Evolutionary conservation across 2,113 vertebrate species (phyloP), one percentile per base, ranked within the genome.

Genomic region (pig (Sus scrofa)): DNA sequence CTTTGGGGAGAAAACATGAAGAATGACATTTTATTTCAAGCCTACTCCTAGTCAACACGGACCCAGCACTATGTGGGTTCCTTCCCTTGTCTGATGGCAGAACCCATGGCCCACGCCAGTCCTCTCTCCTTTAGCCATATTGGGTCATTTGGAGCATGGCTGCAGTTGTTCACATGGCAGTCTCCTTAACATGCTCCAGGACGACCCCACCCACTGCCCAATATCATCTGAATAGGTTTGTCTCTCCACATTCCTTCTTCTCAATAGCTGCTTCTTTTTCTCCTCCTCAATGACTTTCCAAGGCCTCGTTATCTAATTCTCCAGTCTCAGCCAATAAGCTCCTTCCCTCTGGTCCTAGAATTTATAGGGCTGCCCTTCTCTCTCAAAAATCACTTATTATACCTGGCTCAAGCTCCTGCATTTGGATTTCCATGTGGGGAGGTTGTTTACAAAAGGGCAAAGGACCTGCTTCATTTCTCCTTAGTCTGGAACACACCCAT

Each of bases 1-100:
- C 99, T 98, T 99, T 99, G 2, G 99, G 99, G 98, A 99, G 98
- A 93, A 99, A 99, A 98, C 99, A 99, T 65, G 60, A 62, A 56
- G 30, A 27, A 22, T 62, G 37, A 39, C 13, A 7, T 74, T 85
- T 65, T 50, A 67, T 62, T 60, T 84, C 44, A 71, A 84, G 27
- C n/a, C 93, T 83, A 67, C 22, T 9, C 22, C 27, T 58, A n/a
- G 34, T 73, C 34, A 68, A 30, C 70, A 50, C 16, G 30, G 75
- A 58, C 13, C 11, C 54, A 24, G 56, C 10, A 84, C 39, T 19
- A 18, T 37, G 15, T 70, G 58, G 8, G 9, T 56, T 75, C 65
- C 70, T 86, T 74, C 37, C 32, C 52, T 68, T 58, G 58, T 34
- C 58, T 75, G 20, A 44, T 4, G 75, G 26, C 37, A 67, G 58